Evolutionary conservation across 2,113 vertebrate species (phyloP).

Genomic region (Colaptes auratus): DNA sequence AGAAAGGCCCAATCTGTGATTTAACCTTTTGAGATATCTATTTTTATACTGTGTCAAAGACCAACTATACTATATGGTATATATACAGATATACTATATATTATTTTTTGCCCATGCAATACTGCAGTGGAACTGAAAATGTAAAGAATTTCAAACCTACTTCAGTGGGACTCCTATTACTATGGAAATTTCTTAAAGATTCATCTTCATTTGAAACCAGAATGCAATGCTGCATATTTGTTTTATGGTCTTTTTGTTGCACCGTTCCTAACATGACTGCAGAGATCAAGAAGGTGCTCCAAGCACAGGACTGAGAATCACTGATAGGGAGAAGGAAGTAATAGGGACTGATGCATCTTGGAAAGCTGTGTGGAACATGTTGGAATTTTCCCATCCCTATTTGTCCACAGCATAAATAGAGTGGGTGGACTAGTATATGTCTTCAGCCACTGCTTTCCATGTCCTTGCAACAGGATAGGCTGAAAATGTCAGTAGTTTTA

Average conservation of each 20-base stretch:
- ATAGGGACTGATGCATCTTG: neutral
- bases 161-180: rapidly evolving
- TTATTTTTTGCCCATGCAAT: neutral
- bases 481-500: neutral
- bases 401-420: neutral
- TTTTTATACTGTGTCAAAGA: neutral
- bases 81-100: neutral
- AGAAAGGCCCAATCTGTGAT: neutral
- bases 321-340: neutral
- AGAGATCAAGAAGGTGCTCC: neutral
- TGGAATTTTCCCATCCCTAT: neutral
- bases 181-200: neutral
- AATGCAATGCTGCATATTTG: neutral
- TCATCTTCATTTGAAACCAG: neutral
- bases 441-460: neutral
- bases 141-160: neutral
- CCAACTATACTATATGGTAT: neutral
- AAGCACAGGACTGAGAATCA: neutral
- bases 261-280: neutral
- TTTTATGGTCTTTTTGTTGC: neutral
- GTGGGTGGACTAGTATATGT: rapidly evolving
- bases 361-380: neutral
- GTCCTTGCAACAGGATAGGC: neutral
- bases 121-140: neutral
- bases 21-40: neutral